These are phyloP conservation scores for Meda fulgida DNA, from an alignment of 2,797 vertebrate species.

Conservation along the genomic window DNA sequence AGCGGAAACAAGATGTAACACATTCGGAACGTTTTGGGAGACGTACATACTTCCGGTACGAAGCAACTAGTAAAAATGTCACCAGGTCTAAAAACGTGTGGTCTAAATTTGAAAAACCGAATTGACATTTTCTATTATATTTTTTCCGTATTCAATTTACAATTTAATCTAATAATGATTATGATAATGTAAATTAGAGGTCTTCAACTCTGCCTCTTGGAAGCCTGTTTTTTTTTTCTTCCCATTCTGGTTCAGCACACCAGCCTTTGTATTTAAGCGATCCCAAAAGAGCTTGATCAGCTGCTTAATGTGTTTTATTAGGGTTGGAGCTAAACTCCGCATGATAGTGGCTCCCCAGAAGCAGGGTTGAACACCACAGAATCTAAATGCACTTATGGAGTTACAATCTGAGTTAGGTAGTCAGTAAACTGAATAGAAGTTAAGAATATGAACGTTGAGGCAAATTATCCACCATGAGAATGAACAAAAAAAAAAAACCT, in stretches of 20 bases:
- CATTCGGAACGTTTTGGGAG: conserved; percentile 61
- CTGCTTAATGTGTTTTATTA: neutral
- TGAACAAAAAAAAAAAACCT: neutral
- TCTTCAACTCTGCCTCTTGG: neutral
- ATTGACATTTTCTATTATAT: neutral
- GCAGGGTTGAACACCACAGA: neutral
- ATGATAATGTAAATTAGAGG: neutral
- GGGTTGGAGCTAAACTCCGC: neutral
- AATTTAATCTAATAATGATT: neutral
- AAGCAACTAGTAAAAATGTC: neutral
- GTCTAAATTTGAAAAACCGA: neutral
- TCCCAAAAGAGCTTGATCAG: neutral
- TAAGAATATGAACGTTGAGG: neutral
- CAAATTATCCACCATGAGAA: neutral
- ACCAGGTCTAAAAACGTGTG: neutral
- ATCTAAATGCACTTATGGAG: neutral
- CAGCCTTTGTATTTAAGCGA: neutral
- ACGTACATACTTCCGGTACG: conserved; percentile 49
- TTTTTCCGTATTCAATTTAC: neutral
- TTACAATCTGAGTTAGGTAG: neutral
- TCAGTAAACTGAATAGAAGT: neutral
- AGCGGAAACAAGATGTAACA: neutral
- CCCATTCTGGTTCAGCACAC: neutral
- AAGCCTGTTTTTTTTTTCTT: neutral
- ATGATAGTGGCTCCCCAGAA: neutral